Base-by-base conservation (phyloP, 1,140 invertebrate genomes). In the Drosophila biarmipes region DNA sequence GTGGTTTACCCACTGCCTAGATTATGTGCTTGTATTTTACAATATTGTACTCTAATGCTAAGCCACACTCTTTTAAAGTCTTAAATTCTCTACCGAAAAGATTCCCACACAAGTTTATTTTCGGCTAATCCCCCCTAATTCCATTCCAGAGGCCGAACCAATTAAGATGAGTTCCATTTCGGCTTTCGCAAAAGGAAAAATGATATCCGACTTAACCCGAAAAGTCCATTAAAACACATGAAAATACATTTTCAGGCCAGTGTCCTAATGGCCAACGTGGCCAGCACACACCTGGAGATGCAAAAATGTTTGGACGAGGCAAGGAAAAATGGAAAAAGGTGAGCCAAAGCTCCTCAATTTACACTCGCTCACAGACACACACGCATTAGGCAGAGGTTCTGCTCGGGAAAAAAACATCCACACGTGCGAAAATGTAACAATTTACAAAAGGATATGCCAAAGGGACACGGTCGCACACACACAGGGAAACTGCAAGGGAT, bases 181-280 rank as follows among this genome's bases (percentile, higher is more conserved):
- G 52, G 64, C 42, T 48, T 56, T 69, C 34, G 64, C 45, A 71
- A 72, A 73, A 75, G 51, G 52, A 58, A 56, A 73, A 66, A 52
- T 58, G 57, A 78, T 64, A 74, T 45, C 68, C 38, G 78, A 64
- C 49, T 77, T 67, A 63, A 87, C 82, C 73, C 71, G 78, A 74
- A 85, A 85, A 85, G 63, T 86, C 82, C 81, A 85, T 85, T 85
- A 81, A 86, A 86, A 72, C 81, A 81, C 73, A 71, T 73, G 78
- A 62, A 86, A 85, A 86, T 75, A 78, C 64, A 64, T 87, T 86
- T 77, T 72, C 61, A 53, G 63, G 73, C 24, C 61, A 62, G 73
- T 59, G 66, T 63, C 64, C 78, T 75, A 86, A 86, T 86, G 78
- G 81, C 48, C 38, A 77, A 72, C 54, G 53, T 74, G 59, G 59